These are phyloP conservation scores for Adelges cooleyi DNA, from an alignment of 1,140 invertebrate genomes.

Conservation along the genomic window DNA sequence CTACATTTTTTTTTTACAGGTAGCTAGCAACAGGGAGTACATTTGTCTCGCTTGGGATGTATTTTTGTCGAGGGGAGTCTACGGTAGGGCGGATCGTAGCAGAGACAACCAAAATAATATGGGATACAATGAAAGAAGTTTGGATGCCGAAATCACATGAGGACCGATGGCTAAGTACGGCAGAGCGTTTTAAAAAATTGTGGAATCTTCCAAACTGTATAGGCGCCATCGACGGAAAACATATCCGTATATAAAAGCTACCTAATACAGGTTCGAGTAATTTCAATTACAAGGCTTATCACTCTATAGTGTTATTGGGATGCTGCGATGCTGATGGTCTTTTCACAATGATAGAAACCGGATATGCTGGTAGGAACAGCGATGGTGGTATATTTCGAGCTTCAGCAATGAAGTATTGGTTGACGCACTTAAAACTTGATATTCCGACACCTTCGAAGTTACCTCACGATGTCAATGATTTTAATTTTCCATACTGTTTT, in stretches of 20 bases:
- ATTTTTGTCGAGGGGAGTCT: background rate
- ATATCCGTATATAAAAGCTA: too few species aligned
- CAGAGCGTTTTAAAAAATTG: background rate
- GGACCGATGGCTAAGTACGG: background rate
- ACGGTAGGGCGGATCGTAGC: background rate
- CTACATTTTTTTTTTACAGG: background rate
- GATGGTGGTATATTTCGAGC: slow-evolving; percentile 37
- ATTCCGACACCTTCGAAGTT: slow-evolving; percentile 31
- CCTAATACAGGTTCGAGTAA: too few species aligned
- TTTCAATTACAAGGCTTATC: too few species aligned
- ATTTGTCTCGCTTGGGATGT: background rate
- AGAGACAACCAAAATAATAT: background rate
- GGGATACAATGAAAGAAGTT: background rate
- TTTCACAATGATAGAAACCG: slow-evolving; percentile 35
- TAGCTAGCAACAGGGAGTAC: background rate
- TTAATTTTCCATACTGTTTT: slow-evolving; percentile 32
- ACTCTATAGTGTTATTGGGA: too few species aligned
- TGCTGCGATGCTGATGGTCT: too few species aligned
- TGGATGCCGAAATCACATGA: background rate
- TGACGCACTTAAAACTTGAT: slow-evolving; percentile 17
- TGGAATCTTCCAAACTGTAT: background rate
- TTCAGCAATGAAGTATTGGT: slow-evolving; percentile 17
- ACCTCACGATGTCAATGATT: slow-evolving; percentile 27
- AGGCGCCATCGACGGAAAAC: too few species aligned
- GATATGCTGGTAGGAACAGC: slow-evolving; percentile 35